These are phyloP conservation scores for Rhinopithecus roxellana DNA, from an alignment of 2,113 vertebrate species.

Conservation along the genomic window DNA sequence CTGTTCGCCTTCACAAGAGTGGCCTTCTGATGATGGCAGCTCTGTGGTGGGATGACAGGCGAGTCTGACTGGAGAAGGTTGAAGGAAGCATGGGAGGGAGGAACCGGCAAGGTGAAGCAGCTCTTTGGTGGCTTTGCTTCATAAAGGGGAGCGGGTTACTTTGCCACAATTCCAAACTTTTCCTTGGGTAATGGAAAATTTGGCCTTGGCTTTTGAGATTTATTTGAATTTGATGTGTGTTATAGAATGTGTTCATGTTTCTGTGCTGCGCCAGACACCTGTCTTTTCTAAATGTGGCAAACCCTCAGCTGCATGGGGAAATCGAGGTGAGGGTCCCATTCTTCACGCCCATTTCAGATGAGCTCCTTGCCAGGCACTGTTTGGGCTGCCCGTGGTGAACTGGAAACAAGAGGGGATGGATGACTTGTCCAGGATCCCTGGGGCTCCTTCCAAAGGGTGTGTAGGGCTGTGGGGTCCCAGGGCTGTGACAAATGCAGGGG, in stretches of 20 bases:
- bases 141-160: fast-evolving
- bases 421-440: background rate
- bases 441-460: background rate
- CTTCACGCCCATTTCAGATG: fast-evolving
- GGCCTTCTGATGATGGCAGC: background rate
- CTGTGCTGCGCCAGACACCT: fast-evolving
- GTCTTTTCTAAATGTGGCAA: background rate
- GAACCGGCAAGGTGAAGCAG: background rate
- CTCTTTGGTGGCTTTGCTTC: background rate
- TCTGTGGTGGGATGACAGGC: fast-evolving
- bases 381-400: background rate
- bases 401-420: background rate
- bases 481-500: background rate
- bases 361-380: background rate
- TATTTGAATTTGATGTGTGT: background rate
- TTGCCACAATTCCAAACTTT: fast-evolving
- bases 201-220: fast-evolving
- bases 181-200: fast-evolving
- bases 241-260: fast-evolving
- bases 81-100: background rate
- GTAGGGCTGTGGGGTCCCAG: background rate
- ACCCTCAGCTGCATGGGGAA: background rate
- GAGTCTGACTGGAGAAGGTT: background rate
- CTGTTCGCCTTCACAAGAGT: fast-evolving
- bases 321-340: fast-evolving